Base-by-base conservation (phyloP, 2,888 invertebrate genomes). In the Heliconius ismenius region DNA sequence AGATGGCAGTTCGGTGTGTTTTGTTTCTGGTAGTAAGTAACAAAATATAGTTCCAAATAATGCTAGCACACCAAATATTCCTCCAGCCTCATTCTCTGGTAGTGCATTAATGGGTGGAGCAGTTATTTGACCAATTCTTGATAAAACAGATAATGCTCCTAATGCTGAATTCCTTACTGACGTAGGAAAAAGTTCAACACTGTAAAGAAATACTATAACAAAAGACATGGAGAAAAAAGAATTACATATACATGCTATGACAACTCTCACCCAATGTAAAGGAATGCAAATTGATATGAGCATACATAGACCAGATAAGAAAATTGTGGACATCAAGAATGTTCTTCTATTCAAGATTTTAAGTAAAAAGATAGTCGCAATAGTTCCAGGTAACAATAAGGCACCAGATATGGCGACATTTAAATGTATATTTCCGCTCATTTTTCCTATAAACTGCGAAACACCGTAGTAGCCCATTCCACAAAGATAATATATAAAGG, bases 391-490 rank as follows among this genome's bases (percentile, higher is more conserved):
- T 63, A 96, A 83, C 79, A 96, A 95, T 26, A 96, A 88, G 0
- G 90, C 85, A 15, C 96, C 97, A 28, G 97, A 96, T 36, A 97
- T 88, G 4, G 97, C 96, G 49, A 98, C 97, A 86, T 98, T 98
- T 3, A 95, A 69, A 85, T 97, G 98, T 75, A 97, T 96, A 82
- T 97, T 91, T 0, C 97, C 97, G 62, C 96, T 96, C 84, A 97
- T 94, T 85, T 96, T 95, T 0, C 96, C 96, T 72, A 97, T 96
- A 84, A 96, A 97, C 84, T 97, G 97, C 0, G 97, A 96, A 39
- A 98, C 95, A 0, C 98, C 98, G 83, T 97, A 98, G 86, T 98
- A 97, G 39, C 97, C 96, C 92, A 98, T 95, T 10, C 97, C 97
- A 72, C 97, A 96, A 0, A 96, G 96, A 21, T 97, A 93, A 96